These are phyloP conservation scores for Ailurus styani DNA, from an alignment of 2,113 vertebrate genomes.

Conservation along the genomic window DNA sequence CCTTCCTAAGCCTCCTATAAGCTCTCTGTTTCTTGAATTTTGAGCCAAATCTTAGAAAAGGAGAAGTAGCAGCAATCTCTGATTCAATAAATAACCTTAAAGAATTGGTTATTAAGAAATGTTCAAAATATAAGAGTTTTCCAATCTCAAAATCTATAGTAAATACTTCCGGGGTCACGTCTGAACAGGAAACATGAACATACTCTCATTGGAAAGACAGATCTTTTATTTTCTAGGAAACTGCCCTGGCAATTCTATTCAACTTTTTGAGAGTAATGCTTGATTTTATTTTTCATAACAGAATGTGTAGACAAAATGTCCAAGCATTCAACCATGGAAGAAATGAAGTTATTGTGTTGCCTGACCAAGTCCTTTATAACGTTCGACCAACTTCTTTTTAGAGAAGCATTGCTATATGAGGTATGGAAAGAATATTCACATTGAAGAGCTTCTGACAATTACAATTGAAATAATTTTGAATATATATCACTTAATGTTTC, in stretches of 20 bases:
- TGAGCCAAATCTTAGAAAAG: neutral
- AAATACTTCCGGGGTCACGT: neutral
- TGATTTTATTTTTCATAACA: conserved; percentile 17
- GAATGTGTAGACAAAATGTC: neutral
- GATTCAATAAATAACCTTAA: neutral
- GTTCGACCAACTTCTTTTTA: neutral
- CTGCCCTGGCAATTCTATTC: neutral
- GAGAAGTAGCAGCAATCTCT: neutral
- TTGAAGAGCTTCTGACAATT: neutral
- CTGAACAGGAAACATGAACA: neutral
- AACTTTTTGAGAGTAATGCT: conserved; percentile 6
- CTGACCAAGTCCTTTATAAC: neutral
- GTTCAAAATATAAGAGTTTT: conserved; percentile 1
- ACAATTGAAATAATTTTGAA: neutral
- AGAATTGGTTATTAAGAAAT: neutral
- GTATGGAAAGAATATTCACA: neutral
- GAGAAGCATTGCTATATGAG: neutral
- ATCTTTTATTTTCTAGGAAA: neutral
- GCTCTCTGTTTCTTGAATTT: conserved; percentile 21
- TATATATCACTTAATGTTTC: neutral
- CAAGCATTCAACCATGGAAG: neutral
- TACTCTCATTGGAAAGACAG: neutral
- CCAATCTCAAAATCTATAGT: neutral
- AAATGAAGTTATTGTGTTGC: neutral
- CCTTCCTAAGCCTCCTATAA: neutral